Percentiles rank a stretch among this genome's conserved stretches.
Evolutionary conservation across 2,888 invertebrate species (phyloP).

Genomic region (Drosophila seclusa): DNA sequence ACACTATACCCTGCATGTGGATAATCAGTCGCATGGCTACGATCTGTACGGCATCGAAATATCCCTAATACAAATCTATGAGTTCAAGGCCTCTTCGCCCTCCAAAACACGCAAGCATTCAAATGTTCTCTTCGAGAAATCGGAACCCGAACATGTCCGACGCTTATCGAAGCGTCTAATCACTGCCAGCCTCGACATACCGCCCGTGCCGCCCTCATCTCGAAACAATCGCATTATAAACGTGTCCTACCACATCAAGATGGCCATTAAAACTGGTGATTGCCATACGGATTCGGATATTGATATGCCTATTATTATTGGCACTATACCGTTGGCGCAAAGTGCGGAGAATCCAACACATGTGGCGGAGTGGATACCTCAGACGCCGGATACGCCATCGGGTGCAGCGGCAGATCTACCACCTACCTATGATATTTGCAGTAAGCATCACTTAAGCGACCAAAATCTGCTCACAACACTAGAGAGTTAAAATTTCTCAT

Average conservation of each 20-base stretch:
- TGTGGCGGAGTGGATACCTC: conserved; percentile 61
- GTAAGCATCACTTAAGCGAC: conserved; percentile 40
- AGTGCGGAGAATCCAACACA: conserved; percentile 56
- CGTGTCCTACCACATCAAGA: conserved; percentile 51
- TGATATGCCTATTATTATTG: conserved; percentile 61
- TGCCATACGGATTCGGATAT: conserved; percentile 57
- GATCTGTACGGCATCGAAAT: conserved; percentile 62
- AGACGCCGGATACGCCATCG: conserved; percentile 60
- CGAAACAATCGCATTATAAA: conserved; percentile 49
- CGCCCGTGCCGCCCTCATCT: conserved; percentile 68
- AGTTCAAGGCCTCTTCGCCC: conserved; percentile 59
- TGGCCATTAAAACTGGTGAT: conserved; percentile 43
- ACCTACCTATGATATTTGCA: conserved; percentile 70
- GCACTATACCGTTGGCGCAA: conserved; percentile 73
- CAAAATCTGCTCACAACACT: not conserved
- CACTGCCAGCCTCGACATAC: conserved; percentile 57
- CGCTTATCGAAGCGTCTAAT: conserved; percentile 60
- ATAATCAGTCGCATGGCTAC: conserved; percentile 88
- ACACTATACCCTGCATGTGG: conserved; percentile 88
- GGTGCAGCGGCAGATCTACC: conserved; percentile 59
- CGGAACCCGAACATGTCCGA: conserved; percentile 46
- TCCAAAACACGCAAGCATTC: conserved; percentile 30
- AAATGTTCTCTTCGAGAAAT: conserved; percentile 38
- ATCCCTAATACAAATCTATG: conserved; percentile 52
- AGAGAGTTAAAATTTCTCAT: not conserved